Conservation (phyloP, 2,888 invertebrate genomes). For the Strigamia maritima region DNA sequence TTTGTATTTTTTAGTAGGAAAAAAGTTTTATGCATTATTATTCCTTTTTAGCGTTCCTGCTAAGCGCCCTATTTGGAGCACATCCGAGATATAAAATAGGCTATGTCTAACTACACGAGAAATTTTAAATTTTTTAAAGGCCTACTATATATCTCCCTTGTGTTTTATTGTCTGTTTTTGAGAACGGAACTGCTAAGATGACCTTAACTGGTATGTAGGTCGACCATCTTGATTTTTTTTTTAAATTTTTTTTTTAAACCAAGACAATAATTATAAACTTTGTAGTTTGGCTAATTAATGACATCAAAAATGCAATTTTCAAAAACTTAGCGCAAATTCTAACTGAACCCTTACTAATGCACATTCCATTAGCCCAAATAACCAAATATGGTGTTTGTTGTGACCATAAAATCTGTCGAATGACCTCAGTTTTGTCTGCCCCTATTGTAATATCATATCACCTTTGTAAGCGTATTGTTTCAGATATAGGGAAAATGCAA, state of each 20-base stretch:
- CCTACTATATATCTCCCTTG: neutral
- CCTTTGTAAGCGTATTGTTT: neutral
- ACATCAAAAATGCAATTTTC: neutral
- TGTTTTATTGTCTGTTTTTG: neutral
- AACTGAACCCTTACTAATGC: neutral
- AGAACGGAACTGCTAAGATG: conserved; percentile 13
- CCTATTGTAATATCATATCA: neutral
- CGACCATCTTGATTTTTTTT: neutral
- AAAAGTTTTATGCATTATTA: neutral
- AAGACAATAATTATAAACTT: neutral
- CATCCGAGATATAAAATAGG: conserved; percentile 2
- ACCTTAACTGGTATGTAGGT: conserved; percentile 13
- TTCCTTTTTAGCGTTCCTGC: neutral
- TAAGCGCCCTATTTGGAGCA: neutral
- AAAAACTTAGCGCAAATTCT: neutral
- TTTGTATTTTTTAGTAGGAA: neutral
- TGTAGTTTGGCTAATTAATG: neutral
- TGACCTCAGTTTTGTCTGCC: conserved; percentile 4
- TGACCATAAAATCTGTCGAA: neutral
- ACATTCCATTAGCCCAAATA: conserved; percentile 14
- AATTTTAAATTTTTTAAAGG: neutral
- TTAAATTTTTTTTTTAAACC: neutral
- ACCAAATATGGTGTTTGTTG: neutral
- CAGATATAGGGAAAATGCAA: neutral
- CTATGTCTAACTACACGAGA: neutral